Evolutionary conservation across 1,140 invertebrate genomes (phyloP), one percentile per base, ranked within the genome.

Genomic region (Amyelois transitella): DNA sequence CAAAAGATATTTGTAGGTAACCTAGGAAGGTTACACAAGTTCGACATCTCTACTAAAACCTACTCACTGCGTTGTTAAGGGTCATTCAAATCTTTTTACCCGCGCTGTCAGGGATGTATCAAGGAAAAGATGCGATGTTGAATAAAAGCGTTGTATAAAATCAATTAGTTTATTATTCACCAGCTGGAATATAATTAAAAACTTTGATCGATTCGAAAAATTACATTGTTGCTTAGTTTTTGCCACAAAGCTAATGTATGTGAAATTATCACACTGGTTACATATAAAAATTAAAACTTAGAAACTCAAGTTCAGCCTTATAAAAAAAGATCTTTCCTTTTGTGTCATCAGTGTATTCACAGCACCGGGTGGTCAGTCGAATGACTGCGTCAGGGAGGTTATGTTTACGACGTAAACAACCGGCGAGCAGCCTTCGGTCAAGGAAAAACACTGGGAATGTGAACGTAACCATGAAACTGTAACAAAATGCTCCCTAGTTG

Each of bases 281-380:
- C 68, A 77, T 78, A 78, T 86, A 78, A 84, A 75, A 38, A 82
- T 78, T 81, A 80, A 79, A 81, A 84, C 77, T 80, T 84, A 82
- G 71, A 71, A 82, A 86, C 79, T 79, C 69, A 77, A 76, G 69
- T 79, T 86, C 83, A 86, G 83, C 83, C 83, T 86, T 86, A 86
- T 86, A 86, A 78, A 59, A 77, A 85, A 86, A 84, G 79, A 82
- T 80, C 75, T 75, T 72, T 78, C 69, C 82, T 78, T 85, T 81
- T 77, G 76, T 81, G 82, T 82, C 69, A 72, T 70, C 72, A 72
- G 69, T 69, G 75, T 71, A 67, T 74, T 60, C 65, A 66, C 70
- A 80, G 78, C 82, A 78, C 74, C 71, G 47, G 73, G 61, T 74
- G 75, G 55, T 71, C 51, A 49, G 51, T 45, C 67, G 73, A 78